A percentile compares a stretch with the other conserved stretches of the same genome.
Conservation (phyloP, 2,888 invertebrate genomes). For the Aethes cnicana region DNA sequence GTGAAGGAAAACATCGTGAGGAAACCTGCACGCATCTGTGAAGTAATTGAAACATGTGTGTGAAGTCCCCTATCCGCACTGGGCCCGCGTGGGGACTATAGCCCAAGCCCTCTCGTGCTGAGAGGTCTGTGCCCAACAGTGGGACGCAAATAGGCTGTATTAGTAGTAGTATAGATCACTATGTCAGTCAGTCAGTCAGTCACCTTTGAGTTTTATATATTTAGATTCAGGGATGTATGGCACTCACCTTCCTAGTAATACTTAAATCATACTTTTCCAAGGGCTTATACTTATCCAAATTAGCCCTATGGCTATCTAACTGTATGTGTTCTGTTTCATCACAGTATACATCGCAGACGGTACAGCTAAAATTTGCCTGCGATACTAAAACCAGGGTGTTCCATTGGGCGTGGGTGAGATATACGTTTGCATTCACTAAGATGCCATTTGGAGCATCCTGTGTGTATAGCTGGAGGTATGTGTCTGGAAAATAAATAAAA, state of each 20-base stretch:
- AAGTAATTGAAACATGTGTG: too few species aligned
- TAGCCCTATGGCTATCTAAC: slow-evolving; percentile 26
- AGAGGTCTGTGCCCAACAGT: too few species aligned
- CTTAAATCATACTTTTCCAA: slow-evolving; percentile 42
- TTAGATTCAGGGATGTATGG: too few species aligned
- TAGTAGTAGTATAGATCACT: too few species aligned
- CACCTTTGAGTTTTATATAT: too few species aligned
- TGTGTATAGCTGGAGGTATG: slow-evolving; percentile 5
- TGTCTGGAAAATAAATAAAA: slow-evolving; percentile 13
- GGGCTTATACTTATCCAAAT: slow-evolving; percentile 35
- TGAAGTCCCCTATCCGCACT: too few species aligned
- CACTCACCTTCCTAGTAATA: slow-evolving; percentile 48
- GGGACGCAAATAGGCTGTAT: too few species aligned
- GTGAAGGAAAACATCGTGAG: too few species aligned
- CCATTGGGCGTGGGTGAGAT: slow-evolving; percentile 35
- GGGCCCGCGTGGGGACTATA: too few species aligned
- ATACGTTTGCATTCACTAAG: slow-evolving; percentile 39
- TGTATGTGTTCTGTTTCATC: slow-evolving; percentile 31
- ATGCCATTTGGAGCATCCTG: slow-evolving; percentile 34
- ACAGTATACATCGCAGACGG: slow-evolving; percentile 32
- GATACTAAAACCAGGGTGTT: slow-evolving; percentile 36
- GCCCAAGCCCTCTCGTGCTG: too few species aligned
- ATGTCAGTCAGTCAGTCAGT: too few species aligned
- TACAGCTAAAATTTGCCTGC: slow-evolving; percentile 27
- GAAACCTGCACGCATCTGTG: too few species aligned